Evolutionary conservation across 2,797 vertebrate genomes (phyloP).

Genomic region (Pteropus rufus): DNA sequence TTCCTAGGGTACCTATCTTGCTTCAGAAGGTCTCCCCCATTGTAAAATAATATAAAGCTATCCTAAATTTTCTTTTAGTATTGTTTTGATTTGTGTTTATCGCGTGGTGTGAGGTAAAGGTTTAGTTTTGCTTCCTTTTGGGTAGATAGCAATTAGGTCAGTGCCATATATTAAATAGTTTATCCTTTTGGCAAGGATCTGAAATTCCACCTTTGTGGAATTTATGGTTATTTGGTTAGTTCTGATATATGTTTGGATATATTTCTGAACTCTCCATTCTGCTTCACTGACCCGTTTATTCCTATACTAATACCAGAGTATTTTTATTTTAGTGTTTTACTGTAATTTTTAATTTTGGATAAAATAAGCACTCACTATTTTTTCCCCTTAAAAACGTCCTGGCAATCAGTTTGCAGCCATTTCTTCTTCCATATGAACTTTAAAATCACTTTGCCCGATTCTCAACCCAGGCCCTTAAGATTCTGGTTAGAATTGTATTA

Average conservation of each 20-base stretch:
- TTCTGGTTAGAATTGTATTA: background rate
- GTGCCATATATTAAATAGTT: background rate
- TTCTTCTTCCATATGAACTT: background rate
- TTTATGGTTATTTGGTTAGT: background rate
- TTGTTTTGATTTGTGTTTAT: slow-evolving; percentile 23
- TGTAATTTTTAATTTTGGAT: background rate
- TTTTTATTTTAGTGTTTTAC: background rate
- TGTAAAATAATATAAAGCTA: slow-evolving; percentile 17
- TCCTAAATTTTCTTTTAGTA: slow-evolving; percentile 16
- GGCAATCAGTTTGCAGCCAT: background rate
- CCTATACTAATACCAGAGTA: background rate
- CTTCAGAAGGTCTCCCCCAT: background rate
- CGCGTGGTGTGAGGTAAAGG: background rate
- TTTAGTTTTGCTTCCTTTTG: slow-evolving; percentile 21
- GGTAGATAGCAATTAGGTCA: background rate
- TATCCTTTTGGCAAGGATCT: background rate
- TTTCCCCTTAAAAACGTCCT: background rate
- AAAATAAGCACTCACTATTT: background rate
- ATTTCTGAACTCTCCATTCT: slow-evolving; percentile 17
- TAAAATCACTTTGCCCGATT: background rate
- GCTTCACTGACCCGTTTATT: background rate
- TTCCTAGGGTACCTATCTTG: slow-evolving; percentile 13
- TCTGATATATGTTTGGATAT: background rate
- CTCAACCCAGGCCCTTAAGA: background rate
- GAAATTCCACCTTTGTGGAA: slow-evolving; percentile 9